Percentiles rank a stretch among this genome's conserved stretches.
Conservation (phyloP, 2,113 vertebrate species). For the Bucco capensis region DNA sequence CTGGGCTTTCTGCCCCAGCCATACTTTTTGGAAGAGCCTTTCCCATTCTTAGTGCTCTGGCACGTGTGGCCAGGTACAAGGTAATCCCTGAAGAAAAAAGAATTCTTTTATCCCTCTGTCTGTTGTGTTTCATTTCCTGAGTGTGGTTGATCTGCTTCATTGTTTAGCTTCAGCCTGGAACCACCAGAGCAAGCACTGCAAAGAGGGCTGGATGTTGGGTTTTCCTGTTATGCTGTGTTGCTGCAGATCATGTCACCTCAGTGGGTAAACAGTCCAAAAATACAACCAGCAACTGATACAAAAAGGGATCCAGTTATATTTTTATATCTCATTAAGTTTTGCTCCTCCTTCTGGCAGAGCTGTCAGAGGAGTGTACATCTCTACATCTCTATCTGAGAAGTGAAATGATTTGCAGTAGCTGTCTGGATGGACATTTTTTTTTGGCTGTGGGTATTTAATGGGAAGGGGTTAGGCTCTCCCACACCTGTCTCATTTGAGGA, state of each 20-base stretch:
- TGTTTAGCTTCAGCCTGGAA: conserved; percentile 56
- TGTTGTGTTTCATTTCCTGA: conserved; percentile 52
- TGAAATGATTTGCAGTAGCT: not conserved
- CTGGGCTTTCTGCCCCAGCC: not conserved
- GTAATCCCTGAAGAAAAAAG: conserved; percentile 53
- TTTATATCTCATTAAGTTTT: conserved; percentile 33
- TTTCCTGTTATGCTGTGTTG: conserved; percentile 44
- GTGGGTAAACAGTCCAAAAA: conserved; percentile 64
- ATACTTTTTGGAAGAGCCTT: not conserved
- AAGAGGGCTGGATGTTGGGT: conserved; percentile 45
- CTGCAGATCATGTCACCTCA: conserved; percentile 65
- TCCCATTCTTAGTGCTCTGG: not conserved
- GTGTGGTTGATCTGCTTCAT: conserved; percentile 35
- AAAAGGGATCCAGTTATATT: conserved; percentile 63
- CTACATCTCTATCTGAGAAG: not conserved
- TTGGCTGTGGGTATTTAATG: not conserved
- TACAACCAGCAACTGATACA: conserved; percentile 61
- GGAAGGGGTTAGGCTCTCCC: not conserved
- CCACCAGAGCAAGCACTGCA: conserved; percentile 30
- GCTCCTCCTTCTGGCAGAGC: conserved; percentile 15
- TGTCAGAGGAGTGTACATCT: not conserved
- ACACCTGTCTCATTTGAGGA: not conserved
- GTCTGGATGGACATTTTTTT: not conserved
- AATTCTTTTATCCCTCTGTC: conserved; percentile 59
- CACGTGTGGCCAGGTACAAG: conserved; percentile 46